A percentile compares a stretch with the other conserved stretches of the same genome.
Conservation (phyloP, 37 sponge, comb jelly and placozoan species). For the Ianthella basta region DNA sequence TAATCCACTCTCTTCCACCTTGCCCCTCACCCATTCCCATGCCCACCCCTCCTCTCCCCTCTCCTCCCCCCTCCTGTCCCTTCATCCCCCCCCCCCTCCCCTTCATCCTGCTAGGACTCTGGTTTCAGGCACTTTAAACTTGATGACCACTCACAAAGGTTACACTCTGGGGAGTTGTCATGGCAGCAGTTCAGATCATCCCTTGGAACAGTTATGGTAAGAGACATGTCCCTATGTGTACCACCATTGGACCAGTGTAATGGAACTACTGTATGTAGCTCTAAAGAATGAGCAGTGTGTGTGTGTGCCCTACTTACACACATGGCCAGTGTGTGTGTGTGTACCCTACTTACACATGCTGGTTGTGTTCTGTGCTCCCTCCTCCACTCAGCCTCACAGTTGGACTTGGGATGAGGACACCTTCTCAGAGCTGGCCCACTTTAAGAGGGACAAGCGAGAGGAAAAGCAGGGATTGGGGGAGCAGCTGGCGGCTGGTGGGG, state of each 20-base stretch:
- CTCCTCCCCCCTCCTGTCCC: no score
- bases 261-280: no score
- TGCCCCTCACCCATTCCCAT: no score
- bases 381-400: conserved; percentile 57
- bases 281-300: no score
- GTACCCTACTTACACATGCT: no score
- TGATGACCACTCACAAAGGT: not conserved
- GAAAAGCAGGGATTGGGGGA: not conserved
- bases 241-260: no score
- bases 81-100: no score
- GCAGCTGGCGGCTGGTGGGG: not conserved
- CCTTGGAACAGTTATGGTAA: conserved; percentile 55
- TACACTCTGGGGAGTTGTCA: conserved; percentile 68
- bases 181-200: conserved; percentile 79
- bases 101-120: not conserved
- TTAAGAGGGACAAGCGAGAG: conserved; percentile 55
- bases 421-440: conserved; percentile 66
- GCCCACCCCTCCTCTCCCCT: no score
- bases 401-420: conserved; percentile 65
- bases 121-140: not conserved
- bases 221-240: not conserved
- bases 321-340: no score
- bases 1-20: not conserved
- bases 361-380: not conserved
- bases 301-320: no score